Evolutionary conservation across 92 coral and sea anemone species (phyloP).

Genomic region (Ricordea florida): DNA sequence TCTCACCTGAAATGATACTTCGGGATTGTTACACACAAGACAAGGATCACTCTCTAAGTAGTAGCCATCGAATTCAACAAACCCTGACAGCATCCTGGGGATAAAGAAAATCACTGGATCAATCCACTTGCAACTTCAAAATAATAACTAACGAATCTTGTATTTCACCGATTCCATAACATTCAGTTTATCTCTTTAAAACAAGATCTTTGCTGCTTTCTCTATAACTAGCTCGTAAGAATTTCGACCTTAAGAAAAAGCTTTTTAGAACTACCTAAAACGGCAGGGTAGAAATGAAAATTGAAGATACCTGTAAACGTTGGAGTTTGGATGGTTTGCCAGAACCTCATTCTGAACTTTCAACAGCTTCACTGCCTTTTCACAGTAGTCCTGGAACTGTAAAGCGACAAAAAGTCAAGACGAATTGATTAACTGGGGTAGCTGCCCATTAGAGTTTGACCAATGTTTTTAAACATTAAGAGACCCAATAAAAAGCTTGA

Average conservation of each 20-base stretch:
- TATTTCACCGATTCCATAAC: neutral
- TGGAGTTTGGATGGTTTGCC: constrained; percentile 94
- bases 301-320: constrained; percentile 86
- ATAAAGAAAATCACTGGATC: neutral
- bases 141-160: no score
- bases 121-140: neutral
- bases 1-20: constrained; percentile 90
- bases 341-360: constrained; percentile 91
- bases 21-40: constrained; percentile 97
- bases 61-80: constrained; percentile 97
- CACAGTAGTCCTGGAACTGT: constrained; percentile 83
- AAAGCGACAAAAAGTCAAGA: no score
- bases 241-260: no score
- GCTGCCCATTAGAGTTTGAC: no score
- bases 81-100: constrained; percentile 90
- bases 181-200: neutral
- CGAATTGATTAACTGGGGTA: no score
- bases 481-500: no score
- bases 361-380: constrained; percentile 89
- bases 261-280: neutral
- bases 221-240: no score
- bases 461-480: no score
- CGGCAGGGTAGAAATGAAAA: neutral
- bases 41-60: constrained; percentile 99
- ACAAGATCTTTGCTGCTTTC: no score